phyloP scores from a whole-genome alignment of 1,140 invertebrate species.

The Amyelois transitella region DNA sequence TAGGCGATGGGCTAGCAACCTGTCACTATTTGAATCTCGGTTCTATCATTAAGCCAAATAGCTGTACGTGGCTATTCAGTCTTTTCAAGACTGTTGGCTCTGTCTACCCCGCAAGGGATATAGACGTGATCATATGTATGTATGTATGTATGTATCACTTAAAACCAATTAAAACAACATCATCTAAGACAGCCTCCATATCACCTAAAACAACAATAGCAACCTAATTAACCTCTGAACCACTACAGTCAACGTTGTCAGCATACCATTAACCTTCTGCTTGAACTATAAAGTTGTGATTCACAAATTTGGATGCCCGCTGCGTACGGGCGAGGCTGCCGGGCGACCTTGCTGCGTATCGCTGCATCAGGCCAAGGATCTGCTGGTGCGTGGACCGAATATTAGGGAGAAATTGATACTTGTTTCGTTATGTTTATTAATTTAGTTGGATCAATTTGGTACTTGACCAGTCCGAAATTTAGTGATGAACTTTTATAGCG shows the following conservation, averaged over 20 bases:
- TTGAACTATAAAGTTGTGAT: slow-evolving; percentile 26
- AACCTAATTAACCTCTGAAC: slow-evolving; percentile 5
- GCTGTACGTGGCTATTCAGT: too few species aligned
- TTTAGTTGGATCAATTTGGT: too few species aligned
- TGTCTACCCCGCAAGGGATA: too few species aligned
- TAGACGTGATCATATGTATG: too few species aligned
- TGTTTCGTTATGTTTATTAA: too few species aligned
- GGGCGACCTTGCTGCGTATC: slow-evolving; percentile 30
- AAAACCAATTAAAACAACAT: not conserved
- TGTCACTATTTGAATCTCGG: too few species aligned
- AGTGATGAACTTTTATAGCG: too few species aligned
- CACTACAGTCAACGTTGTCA: not conserved
- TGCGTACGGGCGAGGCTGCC: slow-evolving; percentile 31
- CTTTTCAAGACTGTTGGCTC: too few species aligned
- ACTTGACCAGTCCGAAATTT: too few species aligned
- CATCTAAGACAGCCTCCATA: not conserved
- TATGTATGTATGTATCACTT: too few species aligned
- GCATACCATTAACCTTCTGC: slow-evolving; percentile 30
- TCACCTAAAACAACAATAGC: not conserved
- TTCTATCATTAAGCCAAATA: too few species aligned
- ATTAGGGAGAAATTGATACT: not conserved
- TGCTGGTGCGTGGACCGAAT: slow-evolving; percentile 7
- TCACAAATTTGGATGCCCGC: slow-evolving; percentile 40
- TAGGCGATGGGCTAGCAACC: too few species aligned
- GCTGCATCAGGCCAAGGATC: slow-evolving; percentile 42